Percentiles rank a stretch among this genome's conserved stretches.
Evolutionary conservation across 2,888 invertebrate species (phyloP).

Genomic region (Eulithis testata): DNA sequence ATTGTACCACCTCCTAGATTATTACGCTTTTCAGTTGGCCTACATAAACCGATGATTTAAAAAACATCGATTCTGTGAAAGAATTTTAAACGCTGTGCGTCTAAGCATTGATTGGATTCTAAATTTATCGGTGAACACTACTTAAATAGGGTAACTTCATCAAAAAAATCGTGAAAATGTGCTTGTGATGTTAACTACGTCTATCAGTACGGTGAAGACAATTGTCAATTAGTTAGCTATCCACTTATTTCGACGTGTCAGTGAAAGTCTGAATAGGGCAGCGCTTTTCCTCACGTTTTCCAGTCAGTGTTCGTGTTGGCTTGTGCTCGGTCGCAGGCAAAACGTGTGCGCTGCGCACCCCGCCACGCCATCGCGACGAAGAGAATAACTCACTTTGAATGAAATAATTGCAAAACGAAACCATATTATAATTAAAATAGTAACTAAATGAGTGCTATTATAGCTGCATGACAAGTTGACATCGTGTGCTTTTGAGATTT

Average conservation of each 20-base stretch:
- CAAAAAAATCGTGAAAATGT: too few relatives aligned
- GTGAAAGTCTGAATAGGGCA: slow-evolving; percentile 50
- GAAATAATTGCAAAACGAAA: slow-evolving; percentile 4
- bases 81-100: too few relatives aligned
- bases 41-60: too few relatives aligned
- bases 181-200: not conserved
- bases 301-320: slow-evolving; percentile 63
- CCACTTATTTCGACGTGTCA: slow-evolving; percentile 12
- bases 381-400: slow-evolving; percentile 8
- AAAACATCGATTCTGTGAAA: too few relatives aligned
- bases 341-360: slow-evolving; percentile 37
- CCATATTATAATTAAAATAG: not conserved
- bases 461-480: too few relatives aligned
- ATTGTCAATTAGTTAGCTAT: slow-evolving; percentile 4
- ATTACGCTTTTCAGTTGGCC: too few relatives aligned
- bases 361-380: slow-evolving; percentile 6
- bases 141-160: too few relatives aligned
- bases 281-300: slow-evolving; percentile 52
- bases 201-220: not conserved
- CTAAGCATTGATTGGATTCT: too few relatives aligned
- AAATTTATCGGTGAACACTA: too few relatives aligned
- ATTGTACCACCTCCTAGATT: too few relatives aligned
- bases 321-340: slow-evolving; percentile 53
- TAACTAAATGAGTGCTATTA: not conserved
- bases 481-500: not conserved